Evolutionary conservation across 2,113 vertebrate species (phyloP).

Genomic region (Elachura formosa): DNA sequence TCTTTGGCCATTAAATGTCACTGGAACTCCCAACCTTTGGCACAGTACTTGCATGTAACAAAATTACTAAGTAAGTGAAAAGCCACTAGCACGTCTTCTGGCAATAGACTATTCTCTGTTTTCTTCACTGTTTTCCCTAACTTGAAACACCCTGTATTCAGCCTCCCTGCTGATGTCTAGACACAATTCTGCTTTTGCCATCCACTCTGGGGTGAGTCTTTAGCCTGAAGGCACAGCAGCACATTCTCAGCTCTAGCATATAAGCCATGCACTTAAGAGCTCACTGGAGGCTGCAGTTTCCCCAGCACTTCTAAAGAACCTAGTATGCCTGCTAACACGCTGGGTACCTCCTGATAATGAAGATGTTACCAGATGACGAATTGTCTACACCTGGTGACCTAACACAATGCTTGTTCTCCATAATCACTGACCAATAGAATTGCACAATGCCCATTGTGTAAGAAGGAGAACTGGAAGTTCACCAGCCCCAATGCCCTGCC

Average conservation of each 20-base stretch:
- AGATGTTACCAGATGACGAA: background rate
- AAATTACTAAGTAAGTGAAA: background rate
- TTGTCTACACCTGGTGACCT: background rate
- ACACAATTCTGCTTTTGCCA: background rate
- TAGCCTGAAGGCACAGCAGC: background rate
- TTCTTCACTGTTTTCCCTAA: background rate
- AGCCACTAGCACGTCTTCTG: background rate
- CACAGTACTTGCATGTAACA: background rate
- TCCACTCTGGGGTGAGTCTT: background rate
- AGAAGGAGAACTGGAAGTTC: background rate
- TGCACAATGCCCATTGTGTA: background rate
- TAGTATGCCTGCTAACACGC: background rate
- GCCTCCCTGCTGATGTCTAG: background rate
- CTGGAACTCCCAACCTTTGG: background rate
- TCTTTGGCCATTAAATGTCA: background rate
- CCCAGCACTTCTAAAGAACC: background rate
- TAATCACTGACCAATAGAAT: background rate
- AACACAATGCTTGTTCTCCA: background rate
- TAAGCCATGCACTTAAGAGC: fast-evolving
- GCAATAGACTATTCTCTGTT: background rate
- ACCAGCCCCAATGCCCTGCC: background rate
- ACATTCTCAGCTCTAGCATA: background rate
- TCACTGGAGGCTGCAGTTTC: background rate
- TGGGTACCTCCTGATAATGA: background rate
- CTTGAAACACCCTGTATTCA: background rate